phyloP scores from a whole-genome alignment of 2,113 vertebrate species.

The Ascaphus truei region DNA sequence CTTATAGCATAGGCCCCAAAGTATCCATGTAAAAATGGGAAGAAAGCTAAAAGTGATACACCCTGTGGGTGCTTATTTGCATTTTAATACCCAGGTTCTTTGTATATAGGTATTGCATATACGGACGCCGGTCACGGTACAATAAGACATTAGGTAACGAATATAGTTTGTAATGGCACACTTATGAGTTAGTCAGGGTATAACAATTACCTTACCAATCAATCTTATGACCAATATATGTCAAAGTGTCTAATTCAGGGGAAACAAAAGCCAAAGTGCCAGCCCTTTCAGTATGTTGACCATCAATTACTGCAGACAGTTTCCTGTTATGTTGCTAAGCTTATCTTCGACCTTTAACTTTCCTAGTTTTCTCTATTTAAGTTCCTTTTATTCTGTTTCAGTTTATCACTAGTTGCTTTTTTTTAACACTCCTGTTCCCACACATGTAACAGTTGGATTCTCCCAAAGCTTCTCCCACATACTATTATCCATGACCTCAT shows the following conservation, averaged over 20 bases:
- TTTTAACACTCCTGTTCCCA: background rate
- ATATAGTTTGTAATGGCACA: too few relatives aligned
- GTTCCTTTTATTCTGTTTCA: background rate
- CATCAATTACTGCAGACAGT: background rate
- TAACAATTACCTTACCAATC: too few relatives aligned
- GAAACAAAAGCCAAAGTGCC: background rate
- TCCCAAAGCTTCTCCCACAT: background rate
- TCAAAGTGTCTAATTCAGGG: background rate
- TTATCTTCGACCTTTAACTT: background rate
- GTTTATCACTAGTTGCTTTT: background rate
- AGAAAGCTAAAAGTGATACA: too few relatives aligned
- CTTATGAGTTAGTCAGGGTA: too few relatives aligned
- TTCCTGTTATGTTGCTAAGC: background rate
- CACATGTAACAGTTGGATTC: background rate
- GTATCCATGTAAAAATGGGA: too few relatives aligned
- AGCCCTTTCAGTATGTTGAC: background rate
- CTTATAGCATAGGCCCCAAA: too few relatives aligned
- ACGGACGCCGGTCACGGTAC: too few relatives aligned
- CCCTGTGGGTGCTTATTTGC: too few relatives aligned
- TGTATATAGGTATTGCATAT: too few relatives aligned
- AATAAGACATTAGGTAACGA: too few relatives aligned
- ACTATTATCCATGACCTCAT: background rate
- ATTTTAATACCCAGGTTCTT: too few relatives aligned
- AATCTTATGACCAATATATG: background rate
- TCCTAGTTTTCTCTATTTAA: background rate